These are phyloP conservation scores for Scalopus aquaticus DNA, from an alignment of 2,113 vertebrate species.

Conservation along the genomic window DNA sequence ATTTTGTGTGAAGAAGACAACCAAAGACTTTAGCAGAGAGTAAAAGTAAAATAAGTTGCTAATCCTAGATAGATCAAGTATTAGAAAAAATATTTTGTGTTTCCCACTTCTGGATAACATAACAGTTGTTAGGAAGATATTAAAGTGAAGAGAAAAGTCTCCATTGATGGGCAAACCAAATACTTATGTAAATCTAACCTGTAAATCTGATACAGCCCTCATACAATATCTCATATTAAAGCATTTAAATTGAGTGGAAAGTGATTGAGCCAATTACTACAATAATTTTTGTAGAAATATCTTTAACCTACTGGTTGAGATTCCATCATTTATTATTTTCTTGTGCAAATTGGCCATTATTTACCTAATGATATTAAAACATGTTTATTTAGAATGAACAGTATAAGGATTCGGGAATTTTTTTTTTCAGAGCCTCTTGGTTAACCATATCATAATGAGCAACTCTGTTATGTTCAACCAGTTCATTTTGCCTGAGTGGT, in stretches of 20 bases:
- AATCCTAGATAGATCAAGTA: neutral
- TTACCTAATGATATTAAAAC: conserved; percentile 5
- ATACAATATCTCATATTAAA: neutral
- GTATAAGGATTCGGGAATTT: neutral
- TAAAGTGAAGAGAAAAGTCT: neutral
- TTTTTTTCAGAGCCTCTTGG: neutral
- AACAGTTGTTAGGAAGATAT: neutral
- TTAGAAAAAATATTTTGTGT: neutral
- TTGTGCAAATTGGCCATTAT: neutral
- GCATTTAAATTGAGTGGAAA: neutral
- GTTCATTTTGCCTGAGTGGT: neutral
- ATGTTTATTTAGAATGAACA: neutral
- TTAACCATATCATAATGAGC: neutral
- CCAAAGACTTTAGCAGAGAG: neutral
- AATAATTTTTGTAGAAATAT: neutral
- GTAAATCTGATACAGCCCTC: neutral
- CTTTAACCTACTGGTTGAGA: neutral
- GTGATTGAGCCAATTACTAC: neutral
- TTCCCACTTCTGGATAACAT: neutral
- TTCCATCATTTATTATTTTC: conserved; percentile 35
- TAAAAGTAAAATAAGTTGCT: neutral
- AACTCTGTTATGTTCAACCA: neutral
- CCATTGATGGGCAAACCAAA: neutral
- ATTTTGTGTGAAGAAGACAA: too few species aligned
- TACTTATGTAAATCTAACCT: neutral